Evolutionary conservation across 2,113 vertebrate species (phyloP).

Genomic region (Lonchura striata): DNA sequence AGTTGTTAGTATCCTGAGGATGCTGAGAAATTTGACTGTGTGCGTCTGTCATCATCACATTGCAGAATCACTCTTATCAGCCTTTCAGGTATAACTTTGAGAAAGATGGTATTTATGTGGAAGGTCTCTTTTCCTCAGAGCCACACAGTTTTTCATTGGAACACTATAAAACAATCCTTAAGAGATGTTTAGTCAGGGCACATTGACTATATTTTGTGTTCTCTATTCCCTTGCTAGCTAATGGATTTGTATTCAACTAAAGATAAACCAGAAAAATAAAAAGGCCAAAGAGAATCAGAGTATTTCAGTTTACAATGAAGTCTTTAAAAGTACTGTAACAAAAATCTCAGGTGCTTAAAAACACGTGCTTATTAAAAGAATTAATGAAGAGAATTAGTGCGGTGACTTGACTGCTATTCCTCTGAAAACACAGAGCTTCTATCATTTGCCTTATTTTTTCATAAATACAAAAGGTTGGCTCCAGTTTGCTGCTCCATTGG

Average conservation of each 20-base stretch:
- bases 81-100: not conserved
- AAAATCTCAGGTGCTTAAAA: not conserved
- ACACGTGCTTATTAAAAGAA: not conserved
- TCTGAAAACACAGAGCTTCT: not conserved
- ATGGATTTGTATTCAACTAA: not conserved
- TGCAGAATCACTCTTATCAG: not conserved
- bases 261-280: not conserved
- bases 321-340: not conserved
- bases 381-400: not conserved
- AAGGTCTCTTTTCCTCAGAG: not conserved
- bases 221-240: not conserved
- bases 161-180: not conserved
- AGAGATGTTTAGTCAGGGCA: not conserved
- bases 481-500: not conserved
- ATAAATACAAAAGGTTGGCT: not conserved
- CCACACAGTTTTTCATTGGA: not conserved
- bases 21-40: not conserved
- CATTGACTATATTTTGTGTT: not conserved
- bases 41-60: not conserved
- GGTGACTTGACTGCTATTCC: not conserved
- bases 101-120: not conserved
- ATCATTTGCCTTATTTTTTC: not conserved
- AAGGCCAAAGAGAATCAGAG: not conserved
- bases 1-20: not conserved
- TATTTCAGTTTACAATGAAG: not conserved